These are phyloP conservation scores for Blastobasis adustella DNA, from an alignment of 2,888 invertebrate genomes.

Conservation along the genomic window DNA sequence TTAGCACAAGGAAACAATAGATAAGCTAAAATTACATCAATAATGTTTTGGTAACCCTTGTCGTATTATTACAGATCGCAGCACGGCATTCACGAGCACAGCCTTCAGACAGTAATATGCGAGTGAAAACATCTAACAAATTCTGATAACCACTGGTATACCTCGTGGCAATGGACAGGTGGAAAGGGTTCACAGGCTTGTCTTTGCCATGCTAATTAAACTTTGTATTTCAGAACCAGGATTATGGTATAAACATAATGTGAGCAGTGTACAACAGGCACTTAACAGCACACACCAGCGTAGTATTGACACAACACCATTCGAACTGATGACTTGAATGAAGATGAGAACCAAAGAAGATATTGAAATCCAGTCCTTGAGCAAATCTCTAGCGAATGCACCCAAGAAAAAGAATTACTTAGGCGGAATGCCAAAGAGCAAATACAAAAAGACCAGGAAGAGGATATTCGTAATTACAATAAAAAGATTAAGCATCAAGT, in stretches of 20 bases:
- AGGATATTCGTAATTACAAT: constrained; percentile 6
- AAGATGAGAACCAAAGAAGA: constrained; percentile 14
- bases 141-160: constrained; percentile 24
- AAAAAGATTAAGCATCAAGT: constrained; percentile 9
- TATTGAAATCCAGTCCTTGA: constrained; percentile 2
- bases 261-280: constrained; percentile 12
- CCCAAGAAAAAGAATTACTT: constrained; percentile 5
- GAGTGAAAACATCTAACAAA: constrained; percentile 29
- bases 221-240: constrained; percentile 6
- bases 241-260: constrained; percentile 10
- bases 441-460: constrained; percentile 11
- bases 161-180: constrained; percentile 38
- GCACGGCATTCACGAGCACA: constrained; percentile 34
- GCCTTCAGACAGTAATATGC: constrained; percentile 33
- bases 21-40: constrained; percentile 22
- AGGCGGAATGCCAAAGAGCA: constrained; percentile 11
- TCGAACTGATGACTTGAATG: constrained; percentile 14
- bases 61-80: constrained; percentile 31
- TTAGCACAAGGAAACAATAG: constrained; percentile 28
- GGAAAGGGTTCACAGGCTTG: constrained; percentile 4
- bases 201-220: constrained; percentile 11
- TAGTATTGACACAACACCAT: constrained; percentile 15
- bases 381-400: constrained; percentile 1
- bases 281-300: constrained; percentile 19
- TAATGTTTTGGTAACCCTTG: constrained; percentile 34